Conservation (phyloP, 2,113 vertebrate genomes). For the Laticauda colubrina region DNA sequence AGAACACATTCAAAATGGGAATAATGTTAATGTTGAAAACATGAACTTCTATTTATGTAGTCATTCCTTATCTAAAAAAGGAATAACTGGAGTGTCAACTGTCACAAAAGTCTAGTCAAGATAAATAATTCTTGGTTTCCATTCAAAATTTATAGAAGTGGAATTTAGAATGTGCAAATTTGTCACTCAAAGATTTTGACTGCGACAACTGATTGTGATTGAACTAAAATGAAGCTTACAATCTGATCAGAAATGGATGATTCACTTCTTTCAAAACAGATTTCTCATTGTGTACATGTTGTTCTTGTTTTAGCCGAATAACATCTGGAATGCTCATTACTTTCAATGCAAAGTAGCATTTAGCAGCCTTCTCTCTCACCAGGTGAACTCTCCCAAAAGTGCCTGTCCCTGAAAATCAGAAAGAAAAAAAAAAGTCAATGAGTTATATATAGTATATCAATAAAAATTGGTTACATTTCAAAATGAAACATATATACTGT, state of each 20-base stretch:
- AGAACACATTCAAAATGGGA: neutral
- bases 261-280: constrained; percentile 88
- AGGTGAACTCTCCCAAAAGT: constrained; percentile 94
- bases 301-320: constrained; percentile 93
- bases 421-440: neutral
- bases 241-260: constrained; percentile 88
- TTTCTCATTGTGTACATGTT: constrained; percentile 96
- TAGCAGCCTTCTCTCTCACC: constrained; percentile 81
- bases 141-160: neutral
- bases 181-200: neutral
- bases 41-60: neutral
- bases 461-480: neutral
- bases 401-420: constrained; percentile 79
- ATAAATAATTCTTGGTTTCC: neutral
- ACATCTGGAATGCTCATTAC: constrained; percentile 95
- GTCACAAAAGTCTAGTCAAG: neutral
- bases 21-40: neutral
- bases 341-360: constrained; percentile 87
- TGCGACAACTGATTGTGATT: rapidly evolving
- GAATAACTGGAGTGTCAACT: neutral
- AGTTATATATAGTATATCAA: neutral
- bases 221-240: constrained; percentile 77
- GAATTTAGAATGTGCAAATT: neutral
- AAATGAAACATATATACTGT: neutral
- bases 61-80: neutral